phyloP scores from a whole-genome alignment of 2,113 vertebrate genomes.

The Spea multiplicata region DNA sequence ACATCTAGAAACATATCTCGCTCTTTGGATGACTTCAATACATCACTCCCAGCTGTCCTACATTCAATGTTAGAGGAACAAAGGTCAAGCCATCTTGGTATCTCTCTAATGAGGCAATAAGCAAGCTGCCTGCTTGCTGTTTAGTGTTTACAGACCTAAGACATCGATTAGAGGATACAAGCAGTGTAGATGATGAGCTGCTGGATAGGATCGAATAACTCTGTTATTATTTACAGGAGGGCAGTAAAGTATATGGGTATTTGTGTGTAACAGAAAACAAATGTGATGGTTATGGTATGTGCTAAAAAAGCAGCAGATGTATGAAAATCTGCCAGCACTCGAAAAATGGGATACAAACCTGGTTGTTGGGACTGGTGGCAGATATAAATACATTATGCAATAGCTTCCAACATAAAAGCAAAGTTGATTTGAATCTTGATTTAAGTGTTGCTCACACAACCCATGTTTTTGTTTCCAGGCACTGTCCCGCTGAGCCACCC shows the following conservation, averaged over 20 bases:
- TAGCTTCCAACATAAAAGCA: too few species aligned
- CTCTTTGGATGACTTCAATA: slow-evolving; percentile 34
- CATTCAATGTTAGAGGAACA: slow-evolving; percentile 21
- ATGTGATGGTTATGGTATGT: too few species aligned
- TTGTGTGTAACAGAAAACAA: too few species aligned
- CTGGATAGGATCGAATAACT: not conserved
- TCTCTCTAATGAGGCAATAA: slow-evolving; percentile 45
- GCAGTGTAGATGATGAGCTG: not conserved
- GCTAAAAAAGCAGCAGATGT: too few species aligned
- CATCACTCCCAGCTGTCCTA: slow-evolving; percentile 37
- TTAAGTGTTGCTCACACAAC: too few species aligned
- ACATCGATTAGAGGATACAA: slow-evolving; percentile 32
- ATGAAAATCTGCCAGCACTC: too few species aligned
- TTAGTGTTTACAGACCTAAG: slow-evolving; percentile 27
- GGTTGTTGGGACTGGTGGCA: too few species aligned
- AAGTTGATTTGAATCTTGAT: too few species aligned
- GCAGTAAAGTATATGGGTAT: not conserved
- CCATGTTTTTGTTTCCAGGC: too few species aligned
- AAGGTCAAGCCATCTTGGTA: slow-evolving; percentile 39
- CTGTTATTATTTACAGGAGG: not conserved
- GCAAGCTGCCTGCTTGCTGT: slow-evolving; percentile 41
- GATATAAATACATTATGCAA: too few species aligned
- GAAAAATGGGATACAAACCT: too few species aligned
- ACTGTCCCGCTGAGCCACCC: too few species aligned
- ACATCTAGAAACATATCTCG: slow-evolving; percentile 32